Base-by-base conservation (phyloP, 2,113 vertebrate genomes). In the Pelusios castaneus region DNA sequence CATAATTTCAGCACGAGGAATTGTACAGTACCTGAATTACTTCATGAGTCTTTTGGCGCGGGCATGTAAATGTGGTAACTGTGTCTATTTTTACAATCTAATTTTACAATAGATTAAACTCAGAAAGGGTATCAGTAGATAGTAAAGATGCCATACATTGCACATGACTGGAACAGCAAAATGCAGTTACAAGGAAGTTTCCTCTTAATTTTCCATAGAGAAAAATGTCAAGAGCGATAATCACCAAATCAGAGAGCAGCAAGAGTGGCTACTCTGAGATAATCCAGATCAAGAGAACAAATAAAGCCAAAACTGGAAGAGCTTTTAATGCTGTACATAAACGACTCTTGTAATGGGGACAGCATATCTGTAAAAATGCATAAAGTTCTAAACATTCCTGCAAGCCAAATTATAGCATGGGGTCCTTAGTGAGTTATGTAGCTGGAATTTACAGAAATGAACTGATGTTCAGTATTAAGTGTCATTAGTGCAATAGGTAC, bases 101-200 rank as follows among this genome's bases (percentile, higher is more conserved):
- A 98, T 97, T 98, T 98, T 98, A 98, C 96, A 97, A 98, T 77
- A 97, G 97, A 97, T 98, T 97, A 98, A 97, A 96, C 97, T 96
- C 94, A 93, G 95, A 94, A 96, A 97, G 80, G 83, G 91, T 89
- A 95, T 95, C 93, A 91, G 95, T 88, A 89, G 81, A 92, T 43
- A 91, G 93, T 76, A 93, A 96, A 96, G 96, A 95, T 90, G 49
- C 80, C 79, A 60, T 2, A 7, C 34, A 19, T 77, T 58, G 83
- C 85, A 87, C 58, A 82, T 2, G 41, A 94, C 93, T 95, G 90
- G 86, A 97, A 97, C 84, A 80, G 83, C 63, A 92, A 92, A 95
- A 96, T 67, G 91, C 76, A 70, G 79, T 89, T 89, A 97, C 92
- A 76, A 91, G 90, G 83, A 94, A 97, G 88, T 79, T 60, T 78